These are phyloP conservation scores for Catagonus wagneri DNA, from an alignment of 2,113 vertebrate species.

Conservation along the genomic window DNA sequence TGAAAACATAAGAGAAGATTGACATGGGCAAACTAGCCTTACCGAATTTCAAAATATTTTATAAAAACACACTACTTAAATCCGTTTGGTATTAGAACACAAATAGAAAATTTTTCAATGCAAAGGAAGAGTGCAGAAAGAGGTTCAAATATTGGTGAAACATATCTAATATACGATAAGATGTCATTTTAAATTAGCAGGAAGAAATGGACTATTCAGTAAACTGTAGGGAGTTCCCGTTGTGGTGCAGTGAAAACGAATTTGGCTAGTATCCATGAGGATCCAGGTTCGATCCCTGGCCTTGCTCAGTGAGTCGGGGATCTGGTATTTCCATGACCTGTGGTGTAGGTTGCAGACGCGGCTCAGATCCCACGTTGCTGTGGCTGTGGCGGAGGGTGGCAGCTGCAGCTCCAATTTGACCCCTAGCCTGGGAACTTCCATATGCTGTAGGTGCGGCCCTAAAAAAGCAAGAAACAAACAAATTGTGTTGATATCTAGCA, in stretches of 20 bases:
- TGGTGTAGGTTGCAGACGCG: too few species aligned
- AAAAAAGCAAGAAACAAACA: background rate
- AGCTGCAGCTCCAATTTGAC: too few species aligned
- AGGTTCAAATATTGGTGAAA: background rate
- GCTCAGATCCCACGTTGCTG: too few species aligned
- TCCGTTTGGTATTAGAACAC: background rate
- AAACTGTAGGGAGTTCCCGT: too few species aligned
- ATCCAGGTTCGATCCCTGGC: too few species aligned
- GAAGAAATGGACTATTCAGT: background rate
- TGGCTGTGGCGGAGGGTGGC: too few species aligned
- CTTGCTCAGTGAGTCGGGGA: too few species aligned
- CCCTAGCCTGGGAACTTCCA: too few species aligned
- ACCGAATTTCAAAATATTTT: constrained; percentile 41
- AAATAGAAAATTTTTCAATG: background rate
- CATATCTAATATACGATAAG: background rate
- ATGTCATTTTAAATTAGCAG: constrained; percentile 19
- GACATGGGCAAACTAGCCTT: constrained; percentile 1
- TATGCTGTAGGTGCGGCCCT: too few species aligned
- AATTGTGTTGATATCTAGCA: background rate
- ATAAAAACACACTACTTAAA: background rate
- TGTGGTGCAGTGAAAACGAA: too few species aligned
- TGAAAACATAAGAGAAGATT: constrained; percentile 42
- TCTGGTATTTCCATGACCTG: too few species aligned
- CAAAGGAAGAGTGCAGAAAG: background rate
- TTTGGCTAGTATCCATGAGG: too few species aligned